These are phyloP conservation scores for Dissostichus mawsoni DNA, from an alignment of 2,113 vertebrate genomes.

Conservation along the genomic window DNA sequence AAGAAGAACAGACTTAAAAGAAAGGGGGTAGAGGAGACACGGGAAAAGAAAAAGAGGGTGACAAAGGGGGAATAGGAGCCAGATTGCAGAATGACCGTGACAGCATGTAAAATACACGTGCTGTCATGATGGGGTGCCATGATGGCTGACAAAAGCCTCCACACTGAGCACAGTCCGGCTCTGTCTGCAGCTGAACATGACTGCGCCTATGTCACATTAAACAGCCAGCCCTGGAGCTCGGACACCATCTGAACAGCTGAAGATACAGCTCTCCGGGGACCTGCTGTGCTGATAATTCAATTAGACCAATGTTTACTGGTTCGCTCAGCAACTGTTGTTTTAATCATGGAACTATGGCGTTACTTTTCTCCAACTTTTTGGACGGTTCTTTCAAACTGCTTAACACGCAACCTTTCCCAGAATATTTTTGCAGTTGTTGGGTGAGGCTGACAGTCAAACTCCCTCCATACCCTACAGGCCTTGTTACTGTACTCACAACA, in stretches of 20 bases:
- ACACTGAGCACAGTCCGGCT: constrained; percentile 7
- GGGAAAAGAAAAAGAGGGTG: neutral
- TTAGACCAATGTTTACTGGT: constrained; percentile 3
- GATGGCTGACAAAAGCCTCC: constrained; percentile 48
- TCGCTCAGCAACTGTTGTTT: neutral
- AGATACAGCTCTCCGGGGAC: neutral
- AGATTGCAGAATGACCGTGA: neutral
- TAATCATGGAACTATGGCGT: neutral
- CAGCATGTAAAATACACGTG: constrained; percentile 6
- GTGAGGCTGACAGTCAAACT: constrained; percentile 17
- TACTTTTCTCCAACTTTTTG: neutral
- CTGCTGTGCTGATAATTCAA: neutral
- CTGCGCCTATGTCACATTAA: neutral
- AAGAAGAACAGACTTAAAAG: neutral
- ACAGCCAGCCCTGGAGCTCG: neutral
- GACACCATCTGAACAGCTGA: constrained; percentile 5
- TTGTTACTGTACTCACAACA: constrained; percentile 41
- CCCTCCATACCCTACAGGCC: constrained; percentile 21
- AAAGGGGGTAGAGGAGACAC: neutral
- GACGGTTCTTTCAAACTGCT: neutral
- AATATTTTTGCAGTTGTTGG: neutral
- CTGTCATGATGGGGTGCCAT: constrained; percentile 10
- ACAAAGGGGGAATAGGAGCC: constrained; percentile 2
- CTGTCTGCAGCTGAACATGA: constrained; percentile 41
- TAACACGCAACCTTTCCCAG: neutral